These are phyloP conservation scores for Podarcis muralis DNA, from an alignment of 2,113 vertebrate species.

Conservation along the genomic window DNA sequence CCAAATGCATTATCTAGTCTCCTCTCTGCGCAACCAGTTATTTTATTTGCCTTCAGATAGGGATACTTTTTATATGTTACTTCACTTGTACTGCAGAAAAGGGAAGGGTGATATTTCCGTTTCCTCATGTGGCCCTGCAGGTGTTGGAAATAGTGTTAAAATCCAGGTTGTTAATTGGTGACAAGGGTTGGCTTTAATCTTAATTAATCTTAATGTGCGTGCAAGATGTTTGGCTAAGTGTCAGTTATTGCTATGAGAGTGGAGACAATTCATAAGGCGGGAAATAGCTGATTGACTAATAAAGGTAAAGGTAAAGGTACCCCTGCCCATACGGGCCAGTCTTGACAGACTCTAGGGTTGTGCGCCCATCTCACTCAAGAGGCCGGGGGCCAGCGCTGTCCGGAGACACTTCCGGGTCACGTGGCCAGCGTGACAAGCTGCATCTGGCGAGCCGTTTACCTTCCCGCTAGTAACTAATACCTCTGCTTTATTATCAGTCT, in stretches of 20 bases:
- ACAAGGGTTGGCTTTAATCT: not conserved
- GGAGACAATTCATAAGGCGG: not conserved
- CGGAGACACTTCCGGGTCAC: too few species aligned
- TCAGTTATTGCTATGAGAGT: not conserved
- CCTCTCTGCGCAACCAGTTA: not conserved
- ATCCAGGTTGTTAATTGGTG: not conserved
- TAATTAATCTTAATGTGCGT: constrained; percentile 4
- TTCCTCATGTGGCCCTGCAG: not conserved
- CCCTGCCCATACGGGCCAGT: too few species aligned
- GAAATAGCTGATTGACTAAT: not conserved
- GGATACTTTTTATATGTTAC: not conserved
- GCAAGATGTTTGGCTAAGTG: not conserved
- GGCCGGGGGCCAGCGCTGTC: too few species aligned
- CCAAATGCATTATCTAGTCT: not conserved
- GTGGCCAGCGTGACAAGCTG: too few species aligned
- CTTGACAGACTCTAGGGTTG: too few species aligned
- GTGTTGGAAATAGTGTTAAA: not conserved
- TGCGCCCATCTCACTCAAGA: too few species aligned
- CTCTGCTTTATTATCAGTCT: not conserved
- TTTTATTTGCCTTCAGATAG: not conserved
- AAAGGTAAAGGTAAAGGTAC: too few species aligned
- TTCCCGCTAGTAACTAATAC: too few species aligned
- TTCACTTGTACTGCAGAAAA: not conserved
- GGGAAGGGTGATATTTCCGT: not conserved
- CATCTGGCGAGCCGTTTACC: too few species aligned